phyloP scores from a whole-genome alignment of 2,797 vertebrate species.

The Neopelma chrysocephalum region DNA sequence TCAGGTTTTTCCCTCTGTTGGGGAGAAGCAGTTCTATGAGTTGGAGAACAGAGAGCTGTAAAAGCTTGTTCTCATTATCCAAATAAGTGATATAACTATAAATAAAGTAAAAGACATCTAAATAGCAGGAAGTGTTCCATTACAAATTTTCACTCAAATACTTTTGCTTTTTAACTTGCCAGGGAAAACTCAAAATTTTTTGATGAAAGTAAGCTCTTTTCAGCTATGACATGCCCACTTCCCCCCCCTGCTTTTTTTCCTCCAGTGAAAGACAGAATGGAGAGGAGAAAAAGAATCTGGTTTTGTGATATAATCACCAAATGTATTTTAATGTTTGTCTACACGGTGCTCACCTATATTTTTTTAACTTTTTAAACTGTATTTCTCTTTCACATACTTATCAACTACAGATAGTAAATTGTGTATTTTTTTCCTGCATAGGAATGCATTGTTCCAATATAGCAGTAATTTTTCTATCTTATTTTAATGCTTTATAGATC shows the following conservation, averaged over 20 bases:
- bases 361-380: neutral
- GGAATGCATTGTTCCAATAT: neutral
- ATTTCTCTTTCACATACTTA: neutral
- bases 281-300: neutral
- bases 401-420: neutral
- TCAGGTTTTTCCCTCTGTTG: neutral
- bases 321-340: neutral
- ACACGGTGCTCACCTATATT: neutral
- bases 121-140: neutral
- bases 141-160: neutral
- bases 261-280: neutral
- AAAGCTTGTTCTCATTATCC: neutral
- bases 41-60: neutral
- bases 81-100: neutral
- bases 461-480: neutral
- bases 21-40: neutral
- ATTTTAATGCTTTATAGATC: slow-evolving; percentile 13
- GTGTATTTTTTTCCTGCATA: neutral
- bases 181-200: neutral
- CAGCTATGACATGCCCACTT: neutral
- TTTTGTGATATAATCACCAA: neutral
- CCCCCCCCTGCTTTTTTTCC: neutral
- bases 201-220: neutral
- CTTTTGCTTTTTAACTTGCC: neutral
- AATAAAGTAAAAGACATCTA: neutral